Evolutionary conservation across 2,888 invertebrate genomes (phyloP).

Genomic region (Gastracanthus pulcherrimus): DNA sequence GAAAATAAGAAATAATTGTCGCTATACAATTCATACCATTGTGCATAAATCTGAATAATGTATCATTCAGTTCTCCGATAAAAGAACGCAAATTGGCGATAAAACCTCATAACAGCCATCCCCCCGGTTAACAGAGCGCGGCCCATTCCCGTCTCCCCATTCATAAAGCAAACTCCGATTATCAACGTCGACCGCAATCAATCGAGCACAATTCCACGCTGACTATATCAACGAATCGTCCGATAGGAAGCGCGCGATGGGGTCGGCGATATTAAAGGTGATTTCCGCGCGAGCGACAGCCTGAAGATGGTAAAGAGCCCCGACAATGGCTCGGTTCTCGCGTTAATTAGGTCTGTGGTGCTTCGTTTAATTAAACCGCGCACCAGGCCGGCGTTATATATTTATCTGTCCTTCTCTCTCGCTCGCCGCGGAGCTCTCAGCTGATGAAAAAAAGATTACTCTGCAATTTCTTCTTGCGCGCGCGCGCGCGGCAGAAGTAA

Average conservation of each 20-base stretch:
- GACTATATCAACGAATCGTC: slow-evolving; percentile 1
- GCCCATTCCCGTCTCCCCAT: not conserved
- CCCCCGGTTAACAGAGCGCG: too few relatives aligned
- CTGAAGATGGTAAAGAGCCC: not conserved
- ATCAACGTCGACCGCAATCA: slow-evolving; percentile 7
- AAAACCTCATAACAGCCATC: too few relatives aligned
- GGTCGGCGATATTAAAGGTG: not conserved
- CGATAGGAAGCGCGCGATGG: not conserved
- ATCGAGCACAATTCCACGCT: too few relatives aligned
- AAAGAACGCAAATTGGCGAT: too few relatives aligned
- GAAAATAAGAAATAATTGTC: too few relatives aligned
- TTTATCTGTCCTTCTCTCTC: not conserved
- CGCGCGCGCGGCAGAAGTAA: slow-evolving; percentile 12
- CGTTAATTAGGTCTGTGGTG: slow-evolving; percentile 29
- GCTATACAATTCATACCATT: too few relatives aligned
- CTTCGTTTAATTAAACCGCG: slow-evolving; percentile 36
- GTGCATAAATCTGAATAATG: too few relatives aligned
- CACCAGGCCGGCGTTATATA: not conserved
- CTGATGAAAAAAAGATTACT: slow-evolving; percentile 14
- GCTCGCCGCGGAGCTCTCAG: too few relatives aligned
- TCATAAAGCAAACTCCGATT: too few relatives aligned
- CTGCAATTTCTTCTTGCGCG: slow-evolving; percentile 5
- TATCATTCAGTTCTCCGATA: too few relatives aligned
- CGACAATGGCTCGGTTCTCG: not conserved
- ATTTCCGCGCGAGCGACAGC: not conserved